Percentiles rank a stretch among this genome's conserved stretches.
Evolutionary conservation across 2,113 vertebrate genomes (phyloP).

Genomic region (Ciconia maguari): DNA sequence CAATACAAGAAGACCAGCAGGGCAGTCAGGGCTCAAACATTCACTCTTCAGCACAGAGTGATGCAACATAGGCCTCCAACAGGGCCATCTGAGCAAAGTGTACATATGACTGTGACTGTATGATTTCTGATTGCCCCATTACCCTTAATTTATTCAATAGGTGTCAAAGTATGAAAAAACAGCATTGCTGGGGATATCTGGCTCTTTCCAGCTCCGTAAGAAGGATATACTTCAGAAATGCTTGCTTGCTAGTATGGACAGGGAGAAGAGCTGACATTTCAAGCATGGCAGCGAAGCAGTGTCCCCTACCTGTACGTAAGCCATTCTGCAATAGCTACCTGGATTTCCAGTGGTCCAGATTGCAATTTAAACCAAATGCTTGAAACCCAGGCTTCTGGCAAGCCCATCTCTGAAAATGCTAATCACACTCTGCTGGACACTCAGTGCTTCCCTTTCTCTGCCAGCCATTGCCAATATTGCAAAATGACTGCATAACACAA

Average conservation of each 20-base stretch:
- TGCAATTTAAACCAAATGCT: background rate
- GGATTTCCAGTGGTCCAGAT: background rate
- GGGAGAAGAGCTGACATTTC: background rate
- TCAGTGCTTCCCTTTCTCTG: background rate
- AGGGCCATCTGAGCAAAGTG: background rate
- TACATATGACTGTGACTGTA: background rate
- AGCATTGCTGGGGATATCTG: background rate
- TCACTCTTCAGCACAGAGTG: background rate
- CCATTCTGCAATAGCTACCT: background rate
- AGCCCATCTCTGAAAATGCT: background rate
- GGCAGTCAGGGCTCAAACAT: background rate
- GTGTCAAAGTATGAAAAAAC: background rate
- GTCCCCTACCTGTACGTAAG: background rate
- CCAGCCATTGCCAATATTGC: background rate
- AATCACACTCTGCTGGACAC: background rate
- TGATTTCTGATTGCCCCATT: background rate
- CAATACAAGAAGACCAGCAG: background rate
- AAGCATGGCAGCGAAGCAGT: background rate
- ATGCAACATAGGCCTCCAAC: background rate
- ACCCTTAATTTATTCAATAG: background rate
- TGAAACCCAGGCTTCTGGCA: background rate
- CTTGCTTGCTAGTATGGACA: background rate
- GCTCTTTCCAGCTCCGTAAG: background rate
- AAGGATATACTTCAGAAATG: background rate
- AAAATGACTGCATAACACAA: background rate